These are phyloP conservation scores for Pedionomus torquatus DNA, from an alignment of 2,113 vertebrate genomes.

Conservation along the genomic window DNA sequence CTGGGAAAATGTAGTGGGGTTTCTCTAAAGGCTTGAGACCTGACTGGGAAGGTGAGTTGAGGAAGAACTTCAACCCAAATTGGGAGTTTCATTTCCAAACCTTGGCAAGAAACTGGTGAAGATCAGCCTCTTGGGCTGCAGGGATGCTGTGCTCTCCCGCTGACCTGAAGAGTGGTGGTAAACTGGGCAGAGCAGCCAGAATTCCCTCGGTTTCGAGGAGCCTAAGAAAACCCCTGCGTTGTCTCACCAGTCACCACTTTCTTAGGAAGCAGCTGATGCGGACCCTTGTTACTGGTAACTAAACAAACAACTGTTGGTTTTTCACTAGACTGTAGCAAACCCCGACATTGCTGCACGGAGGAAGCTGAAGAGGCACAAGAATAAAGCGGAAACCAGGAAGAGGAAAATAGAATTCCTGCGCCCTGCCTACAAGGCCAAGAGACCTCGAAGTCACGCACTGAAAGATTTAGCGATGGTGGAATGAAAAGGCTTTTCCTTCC, in stretches of 20 bases:
- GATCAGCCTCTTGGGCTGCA: neutral
- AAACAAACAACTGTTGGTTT: neutral
- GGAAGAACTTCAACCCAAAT: neutral
- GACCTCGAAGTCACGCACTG: constrained; percentile 78
- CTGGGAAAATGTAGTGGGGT: neutral
- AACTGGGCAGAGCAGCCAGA: neutral
- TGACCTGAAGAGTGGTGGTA: neutral
- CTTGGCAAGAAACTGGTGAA: neutral
- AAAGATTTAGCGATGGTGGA: constrained; percentile 91
- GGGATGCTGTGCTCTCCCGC: accelerated
- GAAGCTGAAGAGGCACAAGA: constrained; percentile 94
- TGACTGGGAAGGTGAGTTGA: neutral
- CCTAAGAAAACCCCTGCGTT: accelerated
- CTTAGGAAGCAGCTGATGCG: neutral
- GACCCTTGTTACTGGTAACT: neutral
- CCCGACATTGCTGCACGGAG: constrained; percentile 94
- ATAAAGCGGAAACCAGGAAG: constrained; percentile 92
- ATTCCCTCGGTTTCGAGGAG: neutral
- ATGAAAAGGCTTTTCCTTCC: constrained; percentile 50
- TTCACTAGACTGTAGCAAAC: constrained; percentile 87
- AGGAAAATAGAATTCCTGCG: constrained; percentile 90
- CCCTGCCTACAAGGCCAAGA: constrained; percentile 90
- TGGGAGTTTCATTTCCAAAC: neutral
- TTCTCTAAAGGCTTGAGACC: neutral
- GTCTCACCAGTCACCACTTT: neutral